Conservation (phyloP, 2,113 vertebrate species). For the Myodes glareolus region DNA sequence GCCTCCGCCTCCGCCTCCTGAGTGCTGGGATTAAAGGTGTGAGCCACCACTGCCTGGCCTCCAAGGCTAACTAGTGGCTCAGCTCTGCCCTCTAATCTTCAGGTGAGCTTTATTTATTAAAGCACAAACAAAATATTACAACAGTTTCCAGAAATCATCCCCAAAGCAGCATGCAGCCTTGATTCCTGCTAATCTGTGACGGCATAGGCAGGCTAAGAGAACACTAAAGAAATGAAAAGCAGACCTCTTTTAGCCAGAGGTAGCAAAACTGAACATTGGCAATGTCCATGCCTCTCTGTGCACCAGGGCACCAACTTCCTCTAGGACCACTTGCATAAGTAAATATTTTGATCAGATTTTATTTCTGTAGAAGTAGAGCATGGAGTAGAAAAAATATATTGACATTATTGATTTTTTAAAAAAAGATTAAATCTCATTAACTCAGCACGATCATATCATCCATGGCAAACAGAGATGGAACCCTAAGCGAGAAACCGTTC, state of each 20-base stretch:
- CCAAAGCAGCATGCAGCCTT: background rate
- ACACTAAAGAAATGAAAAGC: conserved; percentile 6
- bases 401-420: background rate
- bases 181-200: background rate
- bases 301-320: background rate
- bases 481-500: background rate
- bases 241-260: background rate
- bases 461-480: background rate
- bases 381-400: conserved; percentile 5
- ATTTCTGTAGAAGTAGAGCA: background rate
- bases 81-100: too few species aligned
- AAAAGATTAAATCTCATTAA: background rate
- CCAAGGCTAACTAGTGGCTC: too few species aligned
- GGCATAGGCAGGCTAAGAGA: background rate
- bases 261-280: background rate
- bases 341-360: conserved; percentile 30
- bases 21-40: background rate
- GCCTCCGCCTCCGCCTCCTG: background rate
- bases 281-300: background rate
- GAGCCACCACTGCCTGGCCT: too few species aligned
- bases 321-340: background rate
- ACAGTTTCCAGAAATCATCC: background rate
- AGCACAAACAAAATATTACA: too few species aligned
- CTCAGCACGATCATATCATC: background rate
- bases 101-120: too few species aligned